phyloP scores from a whole-genome alignment of 53 echinoderm and acorn worm genomes.

The Patiria pectinifera region DNA sequence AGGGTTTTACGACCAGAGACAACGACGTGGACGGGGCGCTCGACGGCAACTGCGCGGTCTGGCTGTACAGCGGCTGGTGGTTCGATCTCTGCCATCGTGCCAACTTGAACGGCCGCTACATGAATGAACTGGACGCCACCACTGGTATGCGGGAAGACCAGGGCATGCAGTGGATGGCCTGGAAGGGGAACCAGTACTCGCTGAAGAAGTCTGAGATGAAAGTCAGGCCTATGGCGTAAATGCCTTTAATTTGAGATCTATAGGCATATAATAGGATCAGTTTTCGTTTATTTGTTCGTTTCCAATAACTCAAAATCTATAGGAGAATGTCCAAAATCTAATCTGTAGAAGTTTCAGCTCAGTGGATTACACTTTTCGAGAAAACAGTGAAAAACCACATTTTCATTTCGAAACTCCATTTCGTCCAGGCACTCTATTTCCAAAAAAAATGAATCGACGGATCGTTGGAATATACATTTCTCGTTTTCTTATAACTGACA shows the following conservation, averaged over 20 bases:
- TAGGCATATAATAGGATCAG: too few species aligned
- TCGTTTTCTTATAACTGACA: too few species aligned
- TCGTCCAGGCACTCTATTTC: too few species aligned
- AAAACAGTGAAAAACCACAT: too few species aligned
- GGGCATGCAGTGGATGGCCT: conserved; percentile 90
- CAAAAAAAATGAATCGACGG: too few species aligned
- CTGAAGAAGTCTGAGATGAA: conserved; percentile 87
- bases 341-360: too few species aligned
- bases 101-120: conserved; percentile 92
- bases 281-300: too few species aligned
- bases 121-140: conserved; percentile 65
- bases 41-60: conserved; percentile 79
- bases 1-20: conserved; percentile 84
- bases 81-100: conserved; percentile 86
- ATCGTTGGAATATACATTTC: too few species aligned
- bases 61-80: conserved; percentile 98
- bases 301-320: too few species aligned
- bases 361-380: too few species aligned
- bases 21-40: conserved; percentile 83
- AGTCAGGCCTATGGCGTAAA: conserved; percentile 65
- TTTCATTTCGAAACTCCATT: too few species aligned
- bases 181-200: conserved; percentile 85
- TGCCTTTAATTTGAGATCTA: background rate
- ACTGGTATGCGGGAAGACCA: conserved; percentile 74
- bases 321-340: too few species aligned